Conservation (phyloP, 2,797 vertebrate species). For the Thunnus albacares region DNA sequence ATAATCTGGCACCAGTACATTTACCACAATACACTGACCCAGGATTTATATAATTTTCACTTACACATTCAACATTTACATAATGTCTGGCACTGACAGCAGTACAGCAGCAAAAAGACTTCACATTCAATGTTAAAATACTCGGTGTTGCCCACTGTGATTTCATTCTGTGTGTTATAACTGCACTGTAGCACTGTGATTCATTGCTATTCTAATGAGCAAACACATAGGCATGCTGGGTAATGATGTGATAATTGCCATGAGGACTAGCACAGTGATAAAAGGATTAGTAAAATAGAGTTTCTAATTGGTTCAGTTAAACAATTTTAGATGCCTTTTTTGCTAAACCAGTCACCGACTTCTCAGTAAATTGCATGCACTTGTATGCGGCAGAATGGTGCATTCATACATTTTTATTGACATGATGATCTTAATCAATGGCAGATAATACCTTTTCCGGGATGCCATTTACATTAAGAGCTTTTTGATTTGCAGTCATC, state of each 20-base stretch:
- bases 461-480: constrained; percentile 52
- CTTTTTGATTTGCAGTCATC: constrained; percentile 57
- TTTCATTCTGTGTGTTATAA: constrained; percentile 45
- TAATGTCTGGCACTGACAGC: constrained; percentile 17
- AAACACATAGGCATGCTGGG: constrained; percentile 46
- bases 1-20: not conserved
- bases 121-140: constrained; percentile 36
- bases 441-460: constrained; percentile 48
- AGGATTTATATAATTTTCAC: constrained; percentile 10
- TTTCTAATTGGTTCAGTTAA: constrained; percentile 67
- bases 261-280: constrained; percentile 51
- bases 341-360: constrained; percentile 31
- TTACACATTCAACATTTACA: constrained; percentile 24
- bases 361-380: constrained; percentile 44
- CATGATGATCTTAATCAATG: constrained; percentile 53
- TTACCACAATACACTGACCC: constrained; percentile 6
- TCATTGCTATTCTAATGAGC: constrained; percentile 53
- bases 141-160: constrained; percentile 21
- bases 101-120: constrained; percentile 40
- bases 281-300: constrained; percentile 71
- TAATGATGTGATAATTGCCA: constrained; percentile 52
- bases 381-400: constrained; percentile 30
- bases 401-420: constrained; percentile 49
- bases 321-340: constrained; percentile 49
- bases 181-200: constrained; percentile 12